Evolutionary conservation across 1,140 invertebrate genomes (phyloP), one percentile per base, ranked within the genome.

Genomic region (Drosophila mayri): DNA sequence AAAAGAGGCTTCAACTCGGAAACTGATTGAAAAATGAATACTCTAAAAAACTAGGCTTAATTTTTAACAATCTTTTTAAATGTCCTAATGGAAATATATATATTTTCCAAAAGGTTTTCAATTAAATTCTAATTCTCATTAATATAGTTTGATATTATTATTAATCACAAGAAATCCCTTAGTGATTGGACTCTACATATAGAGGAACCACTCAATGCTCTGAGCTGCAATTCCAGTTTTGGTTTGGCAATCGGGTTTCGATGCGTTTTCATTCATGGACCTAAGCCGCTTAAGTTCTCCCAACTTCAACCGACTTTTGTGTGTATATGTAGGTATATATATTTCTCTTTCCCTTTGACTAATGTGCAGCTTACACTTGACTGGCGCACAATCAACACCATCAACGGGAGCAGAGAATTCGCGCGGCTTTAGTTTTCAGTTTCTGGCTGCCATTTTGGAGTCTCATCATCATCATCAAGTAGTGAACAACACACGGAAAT

Each of bases 341-440:
- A 46, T 49, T 60, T 65, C 59, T 63, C 43, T 43, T 72, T 44
- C 12, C 60, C 74, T 84, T 88, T 88, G 85, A 88, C 85, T 88
- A 88, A 88, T 88, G 85, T 88, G 77, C 85, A 88, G 81, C 85
- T 90, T 88, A 88, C 85, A 88, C 85, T 88, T 88, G 85, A 88
- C 85, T 90, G 85, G 81, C 85, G 81, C 85, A 90, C 85, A 88
- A 88, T 88, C 85, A 88, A 88, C 85, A 90, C 85, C 85, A 88
- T 85, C 84, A 72, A 65, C 76, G 61, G 63, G 78, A 61, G 52
- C 59, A 58, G 43, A 63, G 52, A 62, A 61, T 54, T 67, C 73
- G 52, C 64, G 65, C 58, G 22, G 49, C 43, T 28, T 41, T 38
- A 25, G 66, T 25, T 58, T 40, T 47, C 14, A 28, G 25, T 38